phyloP scores from a whole-genome alignment of 2,113 vertebrate species.

The Mellivora capensis region DNA sequence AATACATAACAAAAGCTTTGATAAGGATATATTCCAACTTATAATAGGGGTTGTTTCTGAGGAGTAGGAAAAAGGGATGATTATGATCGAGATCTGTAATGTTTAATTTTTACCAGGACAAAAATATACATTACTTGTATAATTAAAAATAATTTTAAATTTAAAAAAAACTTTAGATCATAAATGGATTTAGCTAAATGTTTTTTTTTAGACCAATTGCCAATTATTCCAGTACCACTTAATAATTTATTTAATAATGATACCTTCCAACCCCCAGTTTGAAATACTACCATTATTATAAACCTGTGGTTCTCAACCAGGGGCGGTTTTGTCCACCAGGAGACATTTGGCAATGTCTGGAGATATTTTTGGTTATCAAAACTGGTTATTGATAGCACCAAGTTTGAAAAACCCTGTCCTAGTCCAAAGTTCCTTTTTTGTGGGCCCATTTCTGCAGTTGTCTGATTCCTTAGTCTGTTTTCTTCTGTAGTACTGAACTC shows the following conservation, averaged over 20 bases:
- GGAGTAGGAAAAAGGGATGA: background rate
- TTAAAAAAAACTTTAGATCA: background rate
- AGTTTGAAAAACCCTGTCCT: background rate
- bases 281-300: background rate
- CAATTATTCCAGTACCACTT: background rate
- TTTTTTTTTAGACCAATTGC: background rate
- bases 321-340: background rate
- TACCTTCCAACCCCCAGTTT: background rate
- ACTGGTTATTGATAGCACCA: background rate
- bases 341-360: background rate
- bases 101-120: slow-evolving; percentile 6
- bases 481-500: background rate
- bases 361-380: background rate
- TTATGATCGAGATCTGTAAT: background rate
- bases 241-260: background rate
- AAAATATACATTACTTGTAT: background rate
- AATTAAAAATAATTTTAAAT: background rate
- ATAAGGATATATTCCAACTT: background rate
- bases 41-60: background rate
- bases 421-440: background rate
- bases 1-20: background rate
- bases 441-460: background rate
- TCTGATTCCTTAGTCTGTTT: background rate
- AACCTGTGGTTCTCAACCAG: background rate
- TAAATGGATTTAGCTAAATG: background rate